These are phyloP conservation scores for Fregata magnificens DNA, from an alignment of 2,113 vertebrate genomes.

Conservation along the genomic window DNA sequence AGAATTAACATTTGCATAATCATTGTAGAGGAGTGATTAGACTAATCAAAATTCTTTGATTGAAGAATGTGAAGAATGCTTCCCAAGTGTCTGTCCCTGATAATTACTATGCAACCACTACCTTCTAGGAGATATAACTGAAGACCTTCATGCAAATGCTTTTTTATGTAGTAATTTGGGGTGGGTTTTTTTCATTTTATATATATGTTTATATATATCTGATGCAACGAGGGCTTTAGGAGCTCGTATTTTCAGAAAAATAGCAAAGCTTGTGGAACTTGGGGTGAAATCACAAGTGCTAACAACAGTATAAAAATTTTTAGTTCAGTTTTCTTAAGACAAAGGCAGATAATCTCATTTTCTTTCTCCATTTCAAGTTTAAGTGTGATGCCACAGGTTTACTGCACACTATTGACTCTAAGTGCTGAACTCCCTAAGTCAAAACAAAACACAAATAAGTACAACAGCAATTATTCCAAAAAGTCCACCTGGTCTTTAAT, in stretches of 20 bases:
- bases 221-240: neutral
- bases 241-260: neutral
- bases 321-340: neutral
- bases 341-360: neutral
- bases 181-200: neutral
- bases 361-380: neutral
- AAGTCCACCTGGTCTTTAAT: neutral
- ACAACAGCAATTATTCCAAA: neutral
- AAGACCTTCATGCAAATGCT: neutral
- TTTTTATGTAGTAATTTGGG: neutral
- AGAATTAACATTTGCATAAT: conserved; percentile 59
- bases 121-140: neutral
- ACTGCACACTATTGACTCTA: neutral
- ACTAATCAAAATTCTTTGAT: conserved; percentile 72
- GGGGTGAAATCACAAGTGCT: neutral
- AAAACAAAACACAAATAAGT: neutral
- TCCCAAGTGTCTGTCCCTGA: conserved; percentile 37
- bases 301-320: neutral
- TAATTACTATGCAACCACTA: conserved; percentile 50
- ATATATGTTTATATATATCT: neutral
- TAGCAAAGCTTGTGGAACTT: neutral
- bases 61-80: conserved; percentile 62
- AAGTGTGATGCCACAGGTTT: neutral
- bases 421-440: neutral
- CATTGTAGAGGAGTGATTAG: conserved; percentile 59